Evolutionary conservation across 2,888 invertebrate species (phyloP), one percentile per base, ranked within the genome.

Genomic region (Linyphia triangularis): DNA sequence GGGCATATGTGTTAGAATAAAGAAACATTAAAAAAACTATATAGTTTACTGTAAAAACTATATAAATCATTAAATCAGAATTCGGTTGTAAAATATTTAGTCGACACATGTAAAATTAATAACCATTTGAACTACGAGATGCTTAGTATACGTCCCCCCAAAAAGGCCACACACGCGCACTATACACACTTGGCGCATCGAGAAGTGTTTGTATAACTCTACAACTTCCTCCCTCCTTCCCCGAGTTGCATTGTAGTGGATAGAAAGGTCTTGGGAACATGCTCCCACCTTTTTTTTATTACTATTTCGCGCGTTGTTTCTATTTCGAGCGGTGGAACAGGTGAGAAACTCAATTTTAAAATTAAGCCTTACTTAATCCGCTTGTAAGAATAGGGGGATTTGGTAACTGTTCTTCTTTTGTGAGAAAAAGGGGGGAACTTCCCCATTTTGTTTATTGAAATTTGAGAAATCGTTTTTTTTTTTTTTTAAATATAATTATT

Each of bases 121-220:
- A n/a, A n/a, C n/a, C n/a, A n/a, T n/a, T n/a, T n/a, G n/a, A n/a
- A n/a, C n/a, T n/a, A n/a, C n/a, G n/a, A n/a, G n/a, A n/a, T n/a
- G n/a, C n/a, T n/a, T n/a, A n/a, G 81, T 63, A 19, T 0, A 26
- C 40, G 72, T 9, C 63, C 82, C 81, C 67, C 67, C 28, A 13
- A 33, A 19, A n/a, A 59, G 81, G 67, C 86, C 86, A 88, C 86
- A 88, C 86, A 88, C 86, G 69, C 28, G 24, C 73, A 65, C 73
- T 40, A 75, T 59, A 82, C 86, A 81, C 86, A 69, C 86, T 88
- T 72, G 59, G 61, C 69, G 43, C 63, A 78, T 85, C 72, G 51
- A 77, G 59, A 40, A 81, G 81, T 81, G 86, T 88, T 81, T 88
- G 81, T 61, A 33, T 65, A 81, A 59, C 72, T 75, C 70, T 63